These are phyloP conservation scores for Tribolium madens DNA, from an alignment of 1,140 invertebrate genomes.

Conservation along the genomic window DNA sequence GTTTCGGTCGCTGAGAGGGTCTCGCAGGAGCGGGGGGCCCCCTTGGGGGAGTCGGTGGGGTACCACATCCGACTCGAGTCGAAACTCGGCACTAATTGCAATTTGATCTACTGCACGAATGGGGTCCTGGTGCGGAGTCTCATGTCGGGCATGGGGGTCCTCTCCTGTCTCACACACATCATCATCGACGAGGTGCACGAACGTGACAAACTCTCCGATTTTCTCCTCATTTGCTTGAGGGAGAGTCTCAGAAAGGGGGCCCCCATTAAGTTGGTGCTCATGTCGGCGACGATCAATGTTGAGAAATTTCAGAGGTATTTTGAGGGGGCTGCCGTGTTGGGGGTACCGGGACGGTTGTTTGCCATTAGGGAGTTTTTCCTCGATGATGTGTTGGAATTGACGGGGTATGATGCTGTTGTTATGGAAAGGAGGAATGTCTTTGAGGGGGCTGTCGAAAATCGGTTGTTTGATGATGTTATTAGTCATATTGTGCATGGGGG, in stretches of 20 bases:
- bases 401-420: conserved; percentile 76
- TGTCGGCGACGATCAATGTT: conserved; percentile 94
- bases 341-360: conserved; percentile 83
- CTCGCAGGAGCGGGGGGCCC: conserved; percentile 87
- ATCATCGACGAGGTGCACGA: conserved; percentile 97
- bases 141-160: conserved; percentile 77
- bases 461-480: conserved; percentile 69
- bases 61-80: conserved; percentile 94
- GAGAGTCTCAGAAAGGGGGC: conserved; percentile 80
- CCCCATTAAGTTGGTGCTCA: conserved; percentile 86
- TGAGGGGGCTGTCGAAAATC: conserved; percentile 49
- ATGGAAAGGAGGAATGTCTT: conserved; percentile 67
- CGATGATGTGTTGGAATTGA: conserved; percentile 84
- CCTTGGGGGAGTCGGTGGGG: conserved; percentile 88
- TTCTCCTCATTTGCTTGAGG: conserved; percentile 87
- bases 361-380: conserved; percentile 84
- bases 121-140: conserved; percentile 89
- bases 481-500: conserved; percentile 51
- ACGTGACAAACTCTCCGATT: conserved; percentile 92
- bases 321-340: conserved; percentile 80
- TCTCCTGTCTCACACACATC: conserved; percentile 81
- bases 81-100: conserved; percentile 82
- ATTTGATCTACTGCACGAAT: conserved; percentile 92
- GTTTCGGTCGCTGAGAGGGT: conserved; percentile 86
- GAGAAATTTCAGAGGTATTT: conserved; percentile 83